Conservation (phyloP, 2,888 invertebrate species). For the Danaus chrysippus region DNA sequence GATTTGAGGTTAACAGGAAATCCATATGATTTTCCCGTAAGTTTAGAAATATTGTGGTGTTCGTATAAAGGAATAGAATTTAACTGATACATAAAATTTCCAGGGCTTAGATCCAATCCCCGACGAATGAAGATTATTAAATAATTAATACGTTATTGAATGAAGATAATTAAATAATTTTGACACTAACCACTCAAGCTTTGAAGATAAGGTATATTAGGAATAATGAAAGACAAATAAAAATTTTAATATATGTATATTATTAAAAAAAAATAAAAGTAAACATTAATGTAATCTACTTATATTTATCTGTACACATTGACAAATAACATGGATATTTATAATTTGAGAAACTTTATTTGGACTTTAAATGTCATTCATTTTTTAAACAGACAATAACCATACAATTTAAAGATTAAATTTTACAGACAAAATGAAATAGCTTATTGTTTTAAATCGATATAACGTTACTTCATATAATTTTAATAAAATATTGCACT, state of each 20-base stretch:
- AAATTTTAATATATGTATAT: conserved; percentile 75
- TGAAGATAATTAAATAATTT: background rate
- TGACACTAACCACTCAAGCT: background rate
- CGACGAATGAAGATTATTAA: conserved; percentile 10
- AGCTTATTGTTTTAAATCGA: background rate
- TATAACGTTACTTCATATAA: background rate
- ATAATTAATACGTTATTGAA: background rate
- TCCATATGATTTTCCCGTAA: conserved; percentile 21
- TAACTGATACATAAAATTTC: background rate
- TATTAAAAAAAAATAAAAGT: conserved; percentile 69
- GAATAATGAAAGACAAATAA: conserved; percentile 48
- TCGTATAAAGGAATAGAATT: background rate
- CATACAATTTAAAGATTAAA: conserved; percentile 50
- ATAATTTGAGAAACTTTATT: conserved; percentile 56
- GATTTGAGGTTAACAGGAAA: conserved; percentile 19
- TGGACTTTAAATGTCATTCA: conserved; percentile 56
- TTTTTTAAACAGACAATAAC: conserved; percentile 42
- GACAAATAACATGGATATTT: conserved; percentile 64
- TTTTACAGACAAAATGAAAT: conserved; percentile 47
- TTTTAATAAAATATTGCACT: conserved; percentile 6
- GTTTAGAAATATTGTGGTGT: background rate
- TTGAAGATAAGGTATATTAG: background rate
- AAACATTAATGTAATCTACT: conserved; percentile 70
- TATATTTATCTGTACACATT: conserved; percentile 74
- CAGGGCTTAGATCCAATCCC: conserved; percentile 14